Conservation (phyloP, 2,888 invertebrate genomes). For the Fissipunctia ypsillon region DNA sequence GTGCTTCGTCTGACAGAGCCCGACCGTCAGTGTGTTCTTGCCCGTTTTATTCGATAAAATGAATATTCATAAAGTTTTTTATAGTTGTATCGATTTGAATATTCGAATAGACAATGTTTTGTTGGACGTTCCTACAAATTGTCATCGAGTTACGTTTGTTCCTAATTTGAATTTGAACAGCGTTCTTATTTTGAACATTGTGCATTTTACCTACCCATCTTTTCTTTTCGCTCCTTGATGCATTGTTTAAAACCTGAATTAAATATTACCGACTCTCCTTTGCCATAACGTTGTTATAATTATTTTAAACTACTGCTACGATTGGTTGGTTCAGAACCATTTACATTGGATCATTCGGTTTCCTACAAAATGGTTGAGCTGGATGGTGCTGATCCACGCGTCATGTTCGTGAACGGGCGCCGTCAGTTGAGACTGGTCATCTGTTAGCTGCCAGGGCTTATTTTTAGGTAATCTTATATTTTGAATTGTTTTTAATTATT, state of each 20-base stretch:
- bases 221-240: background rate
- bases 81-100: conserved; percentile 55
- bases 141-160: conserved; percentile 32
- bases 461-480: too few relatives aligned
- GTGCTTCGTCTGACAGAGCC: conserved; percentile 72
- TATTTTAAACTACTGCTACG: background rate
- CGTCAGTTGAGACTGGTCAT: too few relatives aligned
- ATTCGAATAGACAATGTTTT: conserved; percentile 53
- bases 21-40: conserved; percentile 59
- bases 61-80: conserved; percentile 71
- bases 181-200: conserved; percentile 2
- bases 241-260: background rate
- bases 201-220: background rate
- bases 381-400: too few relatives aligned
- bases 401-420: too few relatives aligned
- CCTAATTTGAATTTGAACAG: conserved; percentile 6
- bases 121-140: conserved; percentile 13
- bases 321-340: background rate
- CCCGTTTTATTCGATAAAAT: conserved; percentile 63
- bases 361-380: too few relatives aligned
- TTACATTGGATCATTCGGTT: too few relatives aligned
- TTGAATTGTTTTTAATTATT: too few relatives aligned
- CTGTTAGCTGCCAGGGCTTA: too few relatives aligned
- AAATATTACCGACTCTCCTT: background rate
- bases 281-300: background rate